Evolutionary conservation across 2,888 invertebrate genomes (phyloP).

Genomic region (Parapristionchus giblindavisi): DNA sequence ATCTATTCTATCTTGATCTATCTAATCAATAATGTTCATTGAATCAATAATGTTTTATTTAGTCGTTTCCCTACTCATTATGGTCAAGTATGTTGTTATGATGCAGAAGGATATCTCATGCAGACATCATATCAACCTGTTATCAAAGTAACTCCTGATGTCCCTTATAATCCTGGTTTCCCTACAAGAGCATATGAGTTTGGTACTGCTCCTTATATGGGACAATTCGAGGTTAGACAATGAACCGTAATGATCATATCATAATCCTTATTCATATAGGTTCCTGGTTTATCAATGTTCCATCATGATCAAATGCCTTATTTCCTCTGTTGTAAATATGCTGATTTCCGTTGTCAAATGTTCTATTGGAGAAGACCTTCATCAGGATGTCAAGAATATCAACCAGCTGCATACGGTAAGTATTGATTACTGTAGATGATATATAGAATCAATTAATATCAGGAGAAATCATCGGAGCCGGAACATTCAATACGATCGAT

Average conservation of each 20-base stretch:
- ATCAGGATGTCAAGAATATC: conserved; percentile 94
- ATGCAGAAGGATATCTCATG: conserved; percentile 88
- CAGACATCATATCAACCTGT: conserved; percentile 89
- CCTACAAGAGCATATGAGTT: conserved; percentile 77
- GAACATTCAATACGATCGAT: conserved; percentile 91
- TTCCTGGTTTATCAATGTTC: conserved; percentile 93
- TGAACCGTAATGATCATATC: not conserved
- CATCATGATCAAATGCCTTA: conserved; percentile 92
- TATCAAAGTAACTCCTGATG: conserved; percentile 58
- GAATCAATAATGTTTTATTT: conserved; percentile 38
- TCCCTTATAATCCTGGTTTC: conserved; percentile 68
- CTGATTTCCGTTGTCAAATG: conserved; percentile 91
- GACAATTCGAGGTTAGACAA: conserved; percentile 83
- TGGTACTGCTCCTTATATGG: conserved; percentile 90
- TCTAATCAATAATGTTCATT: not conserved
- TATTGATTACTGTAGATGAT: not conserved
- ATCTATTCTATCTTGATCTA: not conserved
- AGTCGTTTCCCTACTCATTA: conserved; percentile 69
- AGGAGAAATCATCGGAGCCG: conserved; percentile 90
- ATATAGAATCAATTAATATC: conserved; percentile 13
- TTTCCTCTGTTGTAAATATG: conserved; percentile 93
- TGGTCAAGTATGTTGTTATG: conserved; percentile 97
- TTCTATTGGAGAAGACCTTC: conserved; percentile 88
- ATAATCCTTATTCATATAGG: conserved; percentile 68
- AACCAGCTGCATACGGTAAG: conserved; percentile 82